A percentile compares a stretch with the other conserved stretches of the same genome.
Conservation (phyloP, 2,888 invertebrate genomes). For the Nomada ruficornis region DNA sequence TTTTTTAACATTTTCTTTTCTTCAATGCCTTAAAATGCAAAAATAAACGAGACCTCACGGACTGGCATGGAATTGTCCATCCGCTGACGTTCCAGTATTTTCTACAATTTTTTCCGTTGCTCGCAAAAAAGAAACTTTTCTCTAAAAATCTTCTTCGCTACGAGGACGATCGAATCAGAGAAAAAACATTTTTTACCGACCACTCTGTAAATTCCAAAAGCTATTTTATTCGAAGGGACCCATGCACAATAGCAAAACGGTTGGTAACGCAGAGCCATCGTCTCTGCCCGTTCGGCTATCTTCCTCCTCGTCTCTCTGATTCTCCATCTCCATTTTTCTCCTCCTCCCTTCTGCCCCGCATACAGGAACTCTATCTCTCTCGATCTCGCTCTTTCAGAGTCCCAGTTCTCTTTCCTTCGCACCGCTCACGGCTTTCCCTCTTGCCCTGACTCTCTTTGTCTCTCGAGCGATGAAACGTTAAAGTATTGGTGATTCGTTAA, state of each 20-base stretch:
- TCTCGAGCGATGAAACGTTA: slow-evolving; percentile 35
- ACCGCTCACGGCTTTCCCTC: slow-evolving; percentile 45
- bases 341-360: background rate
- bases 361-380: background rate
- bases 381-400: slow-evolving; percentile 29
- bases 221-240: slow-evolving; percentile 49
- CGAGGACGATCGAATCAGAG: slow-evolving; percentile 69
- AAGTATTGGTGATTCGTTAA: slow-evolving; percentile 58
- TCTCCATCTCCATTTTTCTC: slow-evolving; percentile 19
- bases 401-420: slow-evolving; percentile 33
- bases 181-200: slow-evolving; percentile 71
- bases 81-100: slow-evolving; percentile 60
- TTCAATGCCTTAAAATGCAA: slow-evolving; percentile 83
- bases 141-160: slow-evolving; percentile 65
- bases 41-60: slow-evolving; percentile 79
- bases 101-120: slow-evolving; percentile 58
- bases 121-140: slow-evolving; percentile 77
- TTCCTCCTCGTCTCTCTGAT: slow-evolving; percentile 56
- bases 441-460: slow-evolving; percentile 56
- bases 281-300: slow-evolving; percentile 76
- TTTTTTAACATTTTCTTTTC: slow-evolving; percentile 83
- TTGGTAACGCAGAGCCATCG: slow-evolving; percentile 79
- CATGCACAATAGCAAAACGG: slow-evolving; percentile 76
- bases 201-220: slow-evolving; percentile 63
- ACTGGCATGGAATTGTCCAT: slow-evolving; percentile 69